Conservation (phyloP, 2,888 invertebrate species). For the Hypsopygia costalis region DNA sequence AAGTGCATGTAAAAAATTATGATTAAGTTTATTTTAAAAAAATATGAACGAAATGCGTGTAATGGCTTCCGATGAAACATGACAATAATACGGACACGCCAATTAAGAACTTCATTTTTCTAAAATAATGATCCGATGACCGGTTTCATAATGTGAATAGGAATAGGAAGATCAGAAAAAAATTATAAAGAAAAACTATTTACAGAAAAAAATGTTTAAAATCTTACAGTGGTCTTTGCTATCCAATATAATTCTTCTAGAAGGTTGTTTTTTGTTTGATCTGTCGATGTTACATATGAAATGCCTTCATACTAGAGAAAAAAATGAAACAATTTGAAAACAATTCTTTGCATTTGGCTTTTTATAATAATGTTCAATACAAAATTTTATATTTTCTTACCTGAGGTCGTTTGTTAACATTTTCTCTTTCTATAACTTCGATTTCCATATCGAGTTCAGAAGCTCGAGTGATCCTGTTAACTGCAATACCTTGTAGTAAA, state of each 20-base stretch:
- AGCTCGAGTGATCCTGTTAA: slow-evolving; percentile 59
- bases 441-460: slow-evolving; percentile 68
- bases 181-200: no score
- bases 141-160: no score
- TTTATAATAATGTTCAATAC: no score
- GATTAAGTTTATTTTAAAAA: no score
- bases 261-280: slow-evolving; percentile 47
- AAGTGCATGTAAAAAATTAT: no score
- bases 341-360: no score
- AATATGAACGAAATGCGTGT: no score
- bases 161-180: no score
- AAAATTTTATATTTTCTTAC: slow-evolving; percentile 28
- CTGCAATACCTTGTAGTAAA: slow-evolving; percentile 63
- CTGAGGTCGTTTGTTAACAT: slow-evolving; percentile 43
- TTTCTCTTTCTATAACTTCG: slow-evolving; percentile 66
- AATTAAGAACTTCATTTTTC: no score
- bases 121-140: no score
- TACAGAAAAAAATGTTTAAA: slow-evolving; percentile 11
- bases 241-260: slow-evolving; percentile 68
- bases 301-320: slow-evolving; percentile 51
- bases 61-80: no score
- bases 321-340: slow-evolving; percentile 17
- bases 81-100: no score
- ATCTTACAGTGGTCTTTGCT: slow-evolving; percentile 67
- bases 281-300: slow-evolving; percentile 42